phyloP scores from a whole-genome alignment of 2,113 vertebrate species.

The Rhabdornis inornatus region DNA sequence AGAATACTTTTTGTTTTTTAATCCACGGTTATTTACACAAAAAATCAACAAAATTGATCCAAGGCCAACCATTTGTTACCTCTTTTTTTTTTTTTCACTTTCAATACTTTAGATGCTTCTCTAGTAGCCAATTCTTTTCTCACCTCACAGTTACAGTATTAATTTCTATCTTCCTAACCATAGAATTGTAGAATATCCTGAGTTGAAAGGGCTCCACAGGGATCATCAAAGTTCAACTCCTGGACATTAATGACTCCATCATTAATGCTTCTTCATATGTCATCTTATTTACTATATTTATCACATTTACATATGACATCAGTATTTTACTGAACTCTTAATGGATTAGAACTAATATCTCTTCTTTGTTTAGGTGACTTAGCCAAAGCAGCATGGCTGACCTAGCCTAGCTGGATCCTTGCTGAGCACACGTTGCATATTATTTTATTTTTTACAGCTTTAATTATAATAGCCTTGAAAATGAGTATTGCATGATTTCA shows the following conservation, averaged over 20 bases:
- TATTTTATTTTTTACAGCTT: background rate
- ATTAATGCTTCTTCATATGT: background rate
- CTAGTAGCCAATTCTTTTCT: background rate
- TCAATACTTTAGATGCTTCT: background rate
- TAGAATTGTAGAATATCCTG: background rate
- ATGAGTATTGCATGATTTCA: background rate
- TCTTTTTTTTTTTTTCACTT: background rate
- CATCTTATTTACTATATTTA: background rate
- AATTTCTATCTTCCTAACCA: background rate
- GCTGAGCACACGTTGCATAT: background rate
- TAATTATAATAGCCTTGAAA: background rate
- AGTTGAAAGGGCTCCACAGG: background rate
- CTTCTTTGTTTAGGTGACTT: background rate
- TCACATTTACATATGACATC: background rate
- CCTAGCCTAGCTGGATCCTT: background rate
- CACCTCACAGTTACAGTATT: background rate
- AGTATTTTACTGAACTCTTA: background rate
- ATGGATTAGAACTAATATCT: background rate
- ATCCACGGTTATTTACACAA: background rate
- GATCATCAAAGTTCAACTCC: background rate
- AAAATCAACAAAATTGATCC: background rate
- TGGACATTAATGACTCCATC: background rate
- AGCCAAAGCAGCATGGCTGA: background rate
- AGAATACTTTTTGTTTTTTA: background rate
- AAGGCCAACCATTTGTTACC: background rate